Evolutionary conservation across 2,888 invertebrate species (phyloP).

Genomic region (Hirtodrosophila cameraria): DNA sequence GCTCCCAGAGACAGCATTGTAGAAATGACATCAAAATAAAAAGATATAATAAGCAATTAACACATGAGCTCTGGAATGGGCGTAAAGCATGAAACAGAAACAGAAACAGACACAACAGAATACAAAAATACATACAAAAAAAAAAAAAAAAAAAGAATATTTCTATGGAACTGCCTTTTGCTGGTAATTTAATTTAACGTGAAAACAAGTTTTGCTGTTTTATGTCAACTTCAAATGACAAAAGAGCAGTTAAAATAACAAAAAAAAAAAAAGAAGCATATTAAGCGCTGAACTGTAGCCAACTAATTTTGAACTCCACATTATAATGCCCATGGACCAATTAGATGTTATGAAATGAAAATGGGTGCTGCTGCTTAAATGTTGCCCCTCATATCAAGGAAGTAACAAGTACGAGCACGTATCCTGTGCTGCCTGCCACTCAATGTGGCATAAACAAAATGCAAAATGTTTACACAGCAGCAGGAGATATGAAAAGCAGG

Average conservation of each 20-base stretch:
- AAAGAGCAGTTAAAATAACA: constrained; percentile 33
- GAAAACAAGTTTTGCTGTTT: constrained; percentile 68
- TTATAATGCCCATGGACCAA: constrained; percentile 54
- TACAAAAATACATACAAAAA: too few relatives aligned
- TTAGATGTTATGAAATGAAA: constrained; percentile 47
- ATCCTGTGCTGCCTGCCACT: constrained; percentile 28
- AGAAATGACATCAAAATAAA: constrained; percentile 70
- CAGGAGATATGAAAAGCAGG: constrained; percentile 7
- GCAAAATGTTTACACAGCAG: constrained; percentile 58
- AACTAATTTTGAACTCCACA: constrained; percentile 40
- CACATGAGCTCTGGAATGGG: constrained; percentile 68
- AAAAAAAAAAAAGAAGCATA: constrained; percentile 25
- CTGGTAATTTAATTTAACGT: constrained; percentile 75
- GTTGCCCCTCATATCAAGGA: constrained; percentile 11
- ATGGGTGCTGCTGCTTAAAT: constrained; percentile 37
- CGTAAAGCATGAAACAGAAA: constrained; percentile 60
- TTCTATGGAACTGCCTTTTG: constrained; percentile 67
- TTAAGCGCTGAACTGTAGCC: constrained; percentile 44
- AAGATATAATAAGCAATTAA: constrained; percentile 78
- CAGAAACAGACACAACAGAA: constrained; percentile 22
- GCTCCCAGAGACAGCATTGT: constrained; percentile 46
- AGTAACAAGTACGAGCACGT: constrained; percentile 16
- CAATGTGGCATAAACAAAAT: constrained; percentile 51
- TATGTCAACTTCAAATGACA: constrained; percentile 59
- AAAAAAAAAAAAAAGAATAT: constrained; percentile 33